phyloP scores from a whole-genome alignment of 2,113 vertebrate genomes.

The Alaudala cheleensis region DNA sequence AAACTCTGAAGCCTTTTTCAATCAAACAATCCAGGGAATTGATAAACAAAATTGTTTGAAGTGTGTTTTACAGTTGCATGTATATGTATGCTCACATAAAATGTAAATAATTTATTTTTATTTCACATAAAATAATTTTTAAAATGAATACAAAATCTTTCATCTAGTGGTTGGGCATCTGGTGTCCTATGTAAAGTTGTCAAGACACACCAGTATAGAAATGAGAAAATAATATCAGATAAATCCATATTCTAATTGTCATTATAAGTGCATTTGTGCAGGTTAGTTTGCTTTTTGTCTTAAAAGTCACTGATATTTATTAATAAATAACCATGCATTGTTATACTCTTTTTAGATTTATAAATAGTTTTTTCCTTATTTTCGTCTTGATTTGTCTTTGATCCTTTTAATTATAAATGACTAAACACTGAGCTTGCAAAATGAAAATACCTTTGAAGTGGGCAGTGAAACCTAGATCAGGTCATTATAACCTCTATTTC shows the following conservation, averaged over 20 bases:
- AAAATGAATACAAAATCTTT: neutral
- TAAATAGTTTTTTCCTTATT: neutral
- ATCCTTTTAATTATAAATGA: neutral
- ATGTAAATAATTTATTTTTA: neutral
- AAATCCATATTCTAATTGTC: neutral
- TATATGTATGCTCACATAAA: neutral
- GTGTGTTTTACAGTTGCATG: neutral
- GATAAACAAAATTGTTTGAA: neutral
- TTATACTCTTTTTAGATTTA: neutral
- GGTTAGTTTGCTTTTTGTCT: neutral
- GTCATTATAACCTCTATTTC: slow-evolving; percentile 64
- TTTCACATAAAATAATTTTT: neutral
- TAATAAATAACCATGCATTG: neutral
- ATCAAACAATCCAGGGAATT: neutral
- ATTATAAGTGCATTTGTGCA: neutral
- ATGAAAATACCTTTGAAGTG: slow-evolving; percentile 17
- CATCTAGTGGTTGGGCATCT: neutral
- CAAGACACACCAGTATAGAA: neutral
- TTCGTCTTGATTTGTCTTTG: neutral
- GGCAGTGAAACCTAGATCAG: slow-evolving; percentile 35
- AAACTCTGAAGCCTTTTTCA: neutral
- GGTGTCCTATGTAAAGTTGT: neutral
- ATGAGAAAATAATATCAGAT: neutral
- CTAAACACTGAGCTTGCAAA: neutral
- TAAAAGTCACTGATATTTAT: neutral